A percentile compares a stretch with the other conserved stretches of the same genome.
Conservation (phyloP, 2,113 vertebrate species). For the Tapirus terrestris region DNA sequence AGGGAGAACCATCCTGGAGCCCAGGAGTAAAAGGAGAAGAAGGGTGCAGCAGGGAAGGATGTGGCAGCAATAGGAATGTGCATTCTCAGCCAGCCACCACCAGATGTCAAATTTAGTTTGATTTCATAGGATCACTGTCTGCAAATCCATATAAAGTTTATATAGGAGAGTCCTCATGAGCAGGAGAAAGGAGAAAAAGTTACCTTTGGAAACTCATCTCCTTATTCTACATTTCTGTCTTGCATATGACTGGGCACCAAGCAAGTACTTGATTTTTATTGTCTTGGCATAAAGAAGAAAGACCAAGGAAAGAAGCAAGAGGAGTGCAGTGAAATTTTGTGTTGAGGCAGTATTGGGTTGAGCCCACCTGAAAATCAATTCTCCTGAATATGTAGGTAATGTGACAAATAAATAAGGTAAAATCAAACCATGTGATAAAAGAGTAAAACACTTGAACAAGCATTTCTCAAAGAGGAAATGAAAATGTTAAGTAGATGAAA, state of each 20-base stretch:
- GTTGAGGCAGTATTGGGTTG: not conserved
- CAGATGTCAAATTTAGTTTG: not conserved
- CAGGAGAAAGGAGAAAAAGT: too few relatives aligned
- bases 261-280: not conserved
- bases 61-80: too few relatives aligned
- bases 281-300: not conserved
- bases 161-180: not conserved
- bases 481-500: too few relatives aligned
- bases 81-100: not conserved
- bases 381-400: not conserved
- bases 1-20: not conserved
- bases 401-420: not conserved
- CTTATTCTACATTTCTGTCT: not conserved
- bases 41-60: not conserved
- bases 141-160: not conserved
- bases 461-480: too few relatives aligned
- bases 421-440: not conserved
- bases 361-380: not conserved
- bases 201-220: not conserved
- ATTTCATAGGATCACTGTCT: not conserved
- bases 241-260: too few relatives aligned
- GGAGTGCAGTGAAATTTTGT: not conserved
- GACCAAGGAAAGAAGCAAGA: not conserved
- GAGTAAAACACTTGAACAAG: not conserved
- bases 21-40: not conserved